Evolutionary conservation across 2,888 invertebrate genomes (phyloP).

Genomic region (Cylindroiulus punctatus): DNA sequence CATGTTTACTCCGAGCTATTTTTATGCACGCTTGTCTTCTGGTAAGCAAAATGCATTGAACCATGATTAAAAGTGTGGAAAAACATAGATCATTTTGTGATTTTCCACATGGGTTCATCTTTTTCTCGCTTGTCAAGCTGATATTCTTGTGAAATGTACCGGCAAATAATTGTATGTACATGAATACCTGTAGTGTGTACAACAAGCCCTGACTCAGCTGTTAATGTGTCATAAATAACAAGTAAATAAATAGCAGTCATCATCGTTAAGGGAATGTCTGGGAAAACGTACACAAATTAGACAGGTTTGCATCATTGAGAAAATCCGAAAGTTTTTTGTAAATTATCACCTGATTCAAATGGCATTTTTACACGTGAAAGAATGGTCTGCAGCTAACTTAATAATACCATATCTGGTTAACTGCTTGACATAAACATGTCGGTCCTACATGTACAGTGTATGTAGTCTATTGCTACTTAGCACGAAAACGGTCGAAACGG

Average conservation of each 20-base stretch:
- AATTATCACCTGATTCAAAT: not conserved
- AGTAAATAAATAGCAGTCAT: too few species aligned
- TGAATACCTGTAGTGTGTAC: not conserved
- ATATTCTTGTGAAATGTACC: not conserved
- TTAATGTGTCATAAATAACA: not conserved
- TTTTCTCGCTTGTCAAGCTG: not conserved
- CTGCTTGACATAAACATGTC: not conserved
- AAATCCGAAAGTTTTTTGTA: not conserved
- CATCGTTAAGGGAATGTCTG: not conserved
- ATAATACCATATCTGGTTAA: not conserved
- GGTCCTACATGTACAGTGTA: not conserved
- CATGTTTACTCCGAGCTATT: not conserved
- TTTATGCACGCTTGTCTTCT: not conserved
- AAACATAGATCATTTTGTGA: not conserved
- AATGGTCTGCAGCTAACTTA: too few species aligned
- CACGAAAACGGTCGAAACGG: too few species aligned
- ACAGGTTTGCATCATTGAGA: not conserved
- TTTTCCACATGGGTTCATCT: not conserved
- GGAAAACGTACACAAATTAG: not conserved
- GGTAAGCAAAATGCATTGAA: not conserved
- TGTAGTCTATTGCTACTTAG: too few species aligned
- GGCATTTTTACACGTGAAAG: not conserved
- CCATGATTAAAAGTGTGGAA: not conserved
- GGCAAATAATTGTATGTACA: not conserved
- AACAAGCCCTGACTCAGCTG: not conserved